phyloP scores from a whole-genome alignment of 2,888 invertebrate genomes.

The Baccha elongata region DNA sequence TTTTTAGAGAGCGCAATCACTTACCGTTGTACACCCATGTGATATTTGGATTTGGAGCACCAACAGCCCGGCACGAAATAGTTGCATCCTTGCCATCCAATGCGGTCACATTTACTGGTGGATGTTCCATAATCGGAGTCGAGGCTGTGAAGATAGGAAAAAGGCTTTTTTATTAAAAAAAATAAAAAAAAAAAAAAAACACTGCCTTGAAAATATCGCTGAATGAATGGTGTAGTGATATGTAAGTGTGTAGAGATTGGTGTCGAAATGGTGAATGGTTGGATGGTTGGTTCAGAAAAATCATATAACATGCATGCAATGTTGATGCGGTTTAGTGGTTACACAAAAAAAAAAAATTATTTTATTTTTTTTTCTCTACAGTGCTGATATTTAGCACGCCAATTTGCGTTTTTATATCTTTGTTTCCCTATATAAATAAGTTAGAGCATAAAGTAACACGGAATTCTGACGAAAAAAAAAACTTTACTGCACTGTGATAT shows the following conservation, averaged over 20 bases:
- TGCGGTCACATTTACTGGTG: slow-evolving; percentile 93
- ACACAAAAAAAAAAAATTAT: slow-evolving; percentile 31
- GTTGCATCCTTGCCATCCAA: slow-evolving; percentile 96
- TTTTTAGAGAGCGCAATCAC: slow-evolving; percentile 74
- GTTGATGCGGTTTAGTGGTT: slow-evolving; percentile 61
- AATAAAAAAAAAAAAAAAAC: slow-evolving; percentile 38
- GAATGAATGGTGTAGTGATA: slow-evolving; percentile 31
- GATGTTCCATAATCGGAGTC: slow-evolving; percentile 92
- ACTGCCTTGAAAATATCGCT: slow-evolving; percentile 34
- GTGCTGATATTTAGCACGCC: slow-evolving; percentile 65
- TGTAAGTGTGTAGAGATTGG: slow-evolving; percentile 27
- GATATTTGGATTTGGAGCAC: slow-evolving; percentile 94
- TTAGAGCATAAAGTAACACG: slow-evolving; percentile 26
- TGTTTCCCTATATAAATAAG: slow-evolving; percentile 37
- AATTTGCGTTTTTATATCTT: slow-evolving; percentile 39
- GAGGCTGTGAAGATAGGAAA: slow-evolving; percentile 86
- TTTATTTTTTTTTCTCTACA: slow-evolving; percentile 18
- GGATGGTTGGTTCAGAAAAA: slow-evolving; percentile 22
- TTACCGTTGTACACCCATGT: slow-evolving; percentile 97
- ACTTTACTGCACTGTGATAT: slow-evolving; percentile 29
- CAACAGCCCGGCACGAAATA: slow-evolving; percentile 92
- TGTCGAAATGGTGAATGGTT: slow-evolving; percentile 48
- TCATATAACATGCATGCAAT: slow-evolving; percentile 47
- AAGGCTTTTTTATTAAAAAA: slow-evolving; percentile 75
- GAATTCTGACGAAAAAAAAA: slow-evolving; percentile 17